Percentiles rank a stretch among this genome's conserved stretches.
phyloP scores from a whole-genome alignment of 2,888 invertebrate genomes.

The Tubiluchus corallicola region DNA sequence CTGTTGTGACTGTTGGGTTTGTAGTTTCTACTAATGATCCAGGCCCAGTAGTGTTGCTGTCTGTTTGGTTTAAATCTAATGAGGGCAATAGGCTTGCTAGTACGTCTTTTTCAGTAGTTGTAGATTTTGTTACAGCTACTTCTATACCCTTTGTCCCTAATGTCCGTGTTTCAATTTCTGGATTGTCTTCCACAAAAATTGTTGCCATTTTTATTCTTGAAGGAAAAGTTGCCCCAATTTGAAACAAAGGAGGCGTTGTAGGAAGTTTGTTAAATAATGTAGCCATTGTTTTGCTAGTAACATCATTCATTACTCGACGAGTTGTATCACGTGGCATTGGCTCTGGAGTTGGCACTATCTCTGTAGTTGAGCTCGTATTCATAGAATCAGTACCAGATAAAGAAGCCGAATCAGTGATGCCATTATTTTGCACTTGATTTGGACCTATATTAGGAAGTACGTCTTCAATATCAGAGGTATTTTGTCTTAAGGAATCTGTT shows the following conservation, averaged over 20 bases:
- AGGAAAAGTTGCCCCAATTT: not conserved
- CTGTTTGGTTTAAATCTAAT: not conserved
- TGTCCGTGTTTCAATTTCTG: not conserved
- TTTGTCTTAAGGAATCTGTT: too few relatives aligned
- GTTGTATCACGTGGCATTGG: too few relatives aligned
- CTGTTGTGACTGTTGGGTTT: too few relatives aligned
- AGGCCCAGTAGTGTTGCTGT: not conserved
- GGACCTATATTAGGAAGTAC: not conserved
- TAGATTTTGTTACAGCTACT: not conserved
- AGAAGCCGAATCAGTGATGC: too few relatives aligned
- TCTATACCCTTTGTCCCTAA: not conserved
- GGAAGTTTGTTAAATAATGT: not conserved
- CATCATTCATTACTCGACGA: too few relatives aligned
- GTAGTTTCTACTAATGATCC: not conserved
- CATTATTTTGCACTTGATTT: too few relatives aligned
- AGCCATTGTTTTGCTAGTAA: not conserved
- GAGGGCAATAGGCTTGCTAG: not conserved
- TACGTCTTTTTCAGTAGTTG: not conserved
- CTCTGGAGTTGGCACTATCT: not conserved
- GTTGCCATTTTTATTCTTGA: not conserved
- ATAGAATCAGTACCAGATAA: not conserved
- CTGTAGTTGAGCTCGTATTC: not conserved
- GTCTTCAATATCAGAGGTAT: too few relatives aligned
- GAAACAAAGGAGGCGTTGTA: not conserved
- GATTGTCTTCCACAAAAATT: conserved; percentile 1